A percentile compares a stretch with the other conserved stretches of the same genome.
phyloP scores from a whole-genome alignment of 2,888 invertebrate genomes.

The Clistopyga incitator region DNA sequence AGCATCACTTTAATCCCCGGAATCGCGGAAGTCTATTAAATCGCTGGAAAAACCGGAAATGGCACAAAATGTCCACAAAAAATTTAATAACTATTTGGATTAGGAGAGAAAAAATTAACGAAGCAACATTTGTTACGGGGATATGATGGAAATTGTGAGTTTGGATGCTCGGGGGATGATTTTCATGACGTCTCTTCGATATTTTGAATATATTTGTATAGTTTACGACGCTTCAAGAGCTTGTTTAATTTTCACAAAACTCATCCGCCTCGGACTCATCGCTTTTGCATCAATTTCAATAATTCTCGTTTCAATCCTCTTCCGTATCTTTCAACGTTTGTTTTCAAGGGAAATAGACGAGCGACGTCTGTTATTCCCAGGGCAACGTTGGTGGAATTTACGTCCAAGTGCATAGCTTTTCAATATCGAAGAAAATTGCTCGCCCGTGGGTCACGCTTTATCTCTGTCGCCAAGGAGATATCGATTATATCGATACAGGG shows the following conservation, averaged over 20 bases:
- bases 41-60: no score
- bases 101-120: no score
- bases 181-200: background rate
- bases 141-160: background rate
- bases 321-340: background rate
- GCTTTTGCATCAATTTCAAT: slow-evolving; percentile 6
- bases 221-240: background rate
- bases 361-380: background rate
- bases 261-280: background rate
- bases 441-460: slow-evolving; percentile 33
- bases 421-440: slow-evolving; percentile 50
- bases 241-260: background rate
- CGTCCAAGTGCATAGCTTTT: slow-evolving; percentile 40
- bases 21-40: no score
- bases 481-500: slow-evolving; percentile 58
- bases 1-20: no score
- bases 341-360: slow-evolving; percentile 7
- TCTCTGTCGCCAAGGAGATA: slow-evolving; percentile 53
- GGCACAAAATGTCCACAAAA: no score
- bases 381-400: slow-evolving; percentile 25
- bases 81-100: no score
- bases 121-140: no score
- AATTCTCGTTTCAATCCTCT: slow-evolving; percentile 9
- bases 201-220: background rate
- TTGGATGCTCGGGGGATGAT: background rate